phyloP scores from a whole-genome alignment of 2,113 vertebrate genomes.

The Thunnus thynnus region DNA sequence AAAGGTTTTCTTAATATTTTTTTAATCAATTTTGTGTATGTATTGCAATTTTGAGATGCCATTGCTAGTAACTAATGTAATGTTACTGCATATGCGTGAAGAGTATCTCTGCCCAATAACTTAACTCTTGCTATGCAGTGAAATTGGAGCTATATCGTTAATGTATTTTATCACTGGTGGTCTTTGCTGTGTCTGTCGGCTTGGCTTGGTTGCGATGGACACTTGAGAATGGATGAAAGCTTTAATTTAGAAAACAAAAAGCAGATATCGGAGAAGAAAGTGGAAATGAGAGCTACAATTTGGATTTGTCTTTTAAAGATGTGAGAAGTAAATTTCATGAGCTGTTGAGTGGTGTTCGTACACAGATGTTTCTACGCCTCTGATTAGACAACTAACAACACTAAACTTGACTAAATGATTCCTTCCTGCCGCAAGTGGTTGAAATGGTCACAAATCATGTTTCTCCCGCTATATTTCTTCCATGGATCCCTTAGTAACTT shows the following conservation, averaged over 20 bases:
- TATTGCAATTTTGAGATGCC: neutral
- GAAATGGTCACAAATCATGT: neutral
- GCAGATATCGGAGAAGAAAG: neutral
- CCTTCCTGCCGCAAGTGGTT: no score
- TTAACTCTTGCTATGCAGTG: neutral
- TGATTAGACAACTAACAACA: conserved; percentile 24
- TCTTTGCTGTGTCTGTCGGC: conserved; percentile 21
- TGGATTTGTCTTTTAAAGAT: conserved; percentile 9
- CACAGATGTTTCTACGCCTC: conserved; percentile 12
- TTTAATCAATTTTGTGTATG: no score
- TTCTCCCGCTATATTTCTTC: neutral
- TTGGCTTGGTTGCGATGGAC: neutral
- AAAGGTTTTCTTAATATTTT: no score
- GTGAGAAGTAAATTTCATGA: conserved; percentile 36
- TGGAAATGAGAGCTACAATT: neutral
- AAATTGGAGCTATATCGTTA: neutral
- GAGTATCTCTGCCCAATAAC: neutral
- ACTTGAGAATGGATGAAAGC: neutral
- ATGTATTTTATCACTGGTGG: neutral
- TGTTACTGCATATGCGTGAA: neutral
- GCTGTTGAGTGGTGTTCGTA: conserved; percentile 9
- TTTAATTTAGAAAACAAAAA: conserved; percentile 22
- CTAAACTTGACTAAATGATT: neutral
- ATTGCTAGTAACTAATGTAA: neutral
- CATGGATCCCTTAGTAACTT: neutral